Percentiles rank a stretch among this genome's conserved stretches.
These are phyloP conservation scores for Sycophila texana DNA, from an alignment of 2,888 invertebrate genomes.

Conservation along the genomic window DNA sequence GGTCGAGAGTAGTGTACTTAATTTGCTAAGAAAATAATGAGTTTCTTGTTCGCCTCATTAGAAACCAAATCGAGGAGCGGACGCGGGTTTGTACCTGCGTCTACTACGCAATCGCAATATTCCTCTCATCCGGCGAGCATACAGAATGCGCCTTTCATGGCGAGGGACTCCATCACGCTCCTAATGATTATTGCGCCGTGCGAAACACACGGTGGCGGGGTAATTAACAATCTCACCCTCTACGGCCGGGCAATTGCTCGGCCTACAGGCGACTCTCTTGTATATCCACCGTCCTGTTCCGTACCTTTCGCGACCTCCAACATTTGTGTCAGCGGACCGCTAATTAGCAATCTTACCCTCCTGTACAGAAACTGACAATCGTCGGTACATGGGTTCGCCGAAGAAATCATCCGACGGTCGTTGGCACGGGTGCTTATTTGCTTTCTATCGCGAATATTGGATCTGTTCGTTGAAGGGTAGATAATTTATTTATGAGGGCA, in stretches of 20 bases:
- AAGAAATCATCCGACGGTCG: too few species aligned
- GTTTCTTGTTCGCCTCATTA: conserved; percentile 16
- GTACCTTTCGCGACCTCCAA: conserved; percentile 21
- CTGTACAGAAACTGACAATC: neutral
- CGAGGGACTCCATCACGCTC: neutral
- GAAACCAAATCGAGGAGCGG: conserved; percentile 17
- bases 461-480: too few species aligned
- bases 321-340: neutral
- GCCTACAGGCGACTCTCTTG: neutral
- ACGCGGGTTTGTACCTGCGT: neutral
- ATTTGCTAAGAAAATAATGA: conserved; percentile 38
- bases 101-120: conserved; percentile 31
- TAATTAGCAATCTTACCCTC: conserved; percentile 20
- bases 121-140: neutral
- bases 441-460: too few species aligned
- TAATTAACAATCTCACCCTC: conserved; percentile 45
- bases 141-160: neutral
- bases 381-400: neutral
- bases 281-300: neutral
- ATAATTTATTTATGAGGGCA: too few species aligned
- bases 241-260: neutral
- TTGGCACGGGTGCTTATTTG: too few species aligned
- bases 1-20: conserved; percentile 1
- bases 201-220: conserved; percentile 17
- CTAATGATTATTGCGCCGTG: conserved; percentile 29